Percentiles rank a stretch among this genome's conserved stretches.
phyloP scores from a whole-genome alignment of 1,140 invertebrate species.

The Drosophila athabasca region DNA sequence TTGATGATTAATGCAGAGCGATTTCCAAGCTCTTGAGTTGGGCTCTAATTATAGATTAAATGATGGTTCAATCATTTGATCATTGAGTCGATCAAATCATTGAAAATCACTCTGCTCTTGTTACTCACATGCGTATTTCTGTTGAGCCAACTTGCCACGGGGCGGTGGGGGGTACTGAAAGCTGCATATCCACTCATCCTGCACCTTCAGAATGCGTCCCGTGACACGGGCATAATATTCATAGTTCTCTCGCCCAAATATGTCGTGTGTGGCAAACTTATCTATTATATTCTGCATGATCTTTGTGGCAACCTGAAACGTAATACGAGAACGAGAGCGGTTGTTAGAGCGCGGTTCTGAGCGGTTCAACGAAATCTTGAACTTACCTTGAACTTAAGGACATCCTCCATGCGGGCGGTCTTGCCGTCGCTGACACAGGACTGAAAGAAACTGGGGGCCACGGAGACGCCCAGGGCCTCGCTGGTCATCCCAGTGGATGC shows the following conservation, averaged over 20 bases:
- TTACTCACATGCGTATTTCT: slow-evolving; percentile 89
- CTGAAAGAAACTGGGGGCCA: slow-evolving; percentile 99
- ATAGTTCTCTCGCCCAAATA: slow-evolving; percentile 98
- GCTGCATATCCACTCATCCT: slow-evolving; percentile 97
- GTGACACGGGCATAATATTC: slow-evolving; percentile 98
- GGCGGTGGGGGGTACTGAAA: slow-evolving; percentile 95
- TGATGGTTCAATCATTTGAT: too few species aligned
- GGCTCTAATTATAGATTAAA: too few species aligned
- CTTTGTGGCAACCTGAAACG: slow-evolving; percentile 92
- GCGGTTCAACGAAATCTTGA: too few species aligned
- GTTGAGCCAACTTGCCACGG: slow-evolving; percentile 83
- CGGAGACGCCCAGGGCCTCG: slow-evolving; percentile 96
- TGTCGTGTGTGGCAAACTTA: slow-evolving; percentile 96
- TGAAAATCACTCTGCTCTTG: too few species aligned
- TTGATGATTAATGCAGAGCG: too few species aligned
- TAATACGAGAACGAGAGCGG: neutral
- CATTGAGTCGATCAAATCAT: too few species aligned
- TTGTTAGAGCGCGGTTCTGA: too few species aligned
- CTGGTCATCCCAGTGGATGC: slow-evolving; percentile 97
- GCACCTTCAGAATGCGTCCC: slow-evolving; percentile 94
- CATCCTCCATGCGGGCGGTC: slow-evolving; percentile 97
- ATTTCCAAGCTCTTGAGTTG: too few species aligned
- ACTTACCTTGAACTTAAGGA: slow-evolving; percentile 94
- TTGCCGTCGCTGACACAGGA: slow-evolving; percentile 96
- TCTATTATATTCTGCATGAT: slow-evolving; percentile 98